Percentiles rank a stretch among this genome's conserved stretches.
Evolutionary conservation across 2,797 vertebrate genomes (phyloP).

Genomic region (Mallotus villosus): DNA sequence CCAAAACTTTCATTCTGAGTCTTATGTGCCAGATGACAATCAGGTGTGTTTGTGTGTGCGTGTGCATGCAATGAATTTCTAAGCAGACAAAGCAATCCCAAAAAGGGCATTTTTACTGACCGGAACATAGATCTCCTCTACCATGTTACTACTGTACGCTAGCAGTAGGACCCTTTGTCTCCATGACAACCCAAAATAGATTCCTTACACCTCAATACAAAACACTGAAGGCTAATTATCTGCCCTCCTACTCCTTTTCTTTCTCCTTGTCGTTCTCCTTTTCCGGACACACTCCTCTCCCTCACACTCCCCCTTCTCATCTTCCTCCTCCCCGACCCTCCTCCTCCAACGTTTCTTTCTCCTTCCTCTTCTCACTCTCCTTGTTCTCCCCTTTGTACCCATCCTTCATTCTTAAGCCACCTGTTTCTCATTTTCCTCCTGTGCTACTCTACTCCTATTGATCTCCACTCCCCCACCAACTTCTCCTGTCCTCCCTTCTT

Average conservation of each 20-base stretch:
- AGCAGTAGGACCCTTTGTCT: conserved; percentile 37
- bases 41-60: conserved; percentile 8
- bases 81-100: too few species aligned
- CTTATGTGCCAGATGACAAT: conserved; percentile 6
- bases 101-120: too few species aligned
- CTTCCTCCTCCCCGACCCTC: neutral
- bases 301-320: neutral
- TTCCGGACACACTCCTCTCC: neutral
- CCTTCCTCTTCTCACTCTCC: neutral
- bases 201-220: conserved; percentile 38
- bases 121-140: too few species aligned
- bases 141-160: too few species aligned
- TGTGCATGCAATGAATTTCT: neutral
- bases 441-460: too few species aligned
- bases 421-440: neutral
- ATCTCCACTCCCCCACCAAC: too few species aligned
- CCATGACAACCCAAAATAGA: conserved; percentile 38
- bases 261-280: neutral
- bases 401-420: neutral
- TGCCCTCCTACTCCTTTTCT: neutral
- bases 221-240: conserved; percentile 35
- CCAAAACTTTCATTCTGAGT: conserved; percentile 26
- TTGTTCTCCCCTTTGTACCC: neutral
- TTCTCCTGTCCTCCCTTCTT: neutral
- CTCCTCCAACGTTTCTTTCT: neutral